Evolutionary conservation across 2,797 vertebrate species (phyloP).

Genomic region (Chiroxiphia lanceolata): DNA sequence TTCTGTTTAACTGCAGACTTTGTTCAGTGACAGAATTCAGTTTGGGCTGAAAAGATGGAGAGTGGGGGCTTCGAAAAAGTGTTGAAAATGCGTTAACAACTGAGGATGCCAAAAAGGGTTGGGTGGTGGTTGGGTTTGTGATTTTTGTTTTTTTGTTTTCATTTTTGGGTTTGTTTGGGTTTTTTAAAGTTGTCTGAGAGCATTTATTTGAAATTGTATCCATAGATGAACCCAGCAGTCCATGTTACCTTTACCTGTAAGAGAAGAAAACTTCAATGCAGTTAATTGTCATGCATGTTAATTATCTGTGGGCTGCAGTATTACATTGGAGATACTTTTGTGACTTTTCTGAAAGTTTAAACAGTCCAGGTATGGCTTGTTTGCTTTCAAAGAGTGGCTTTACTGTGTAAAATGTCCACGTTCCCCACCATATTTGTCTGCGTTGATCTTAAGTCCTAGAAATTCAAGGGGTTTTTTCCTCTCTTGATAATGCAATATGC

Average conservation of each 20-base stretch:
- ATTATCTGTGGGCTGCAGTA: neutral
- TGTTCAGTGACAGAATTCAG: neutral
- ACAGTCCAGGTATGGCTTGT: neutral
- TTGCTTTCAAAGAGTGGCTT: neutral
- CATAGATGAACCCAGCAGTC: neutral
- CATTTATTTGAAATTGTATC: neutral
- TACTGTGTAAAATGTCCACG: neutral
- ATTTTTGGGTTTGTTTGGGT: neutral
- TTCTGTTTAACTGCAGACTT: neutral
- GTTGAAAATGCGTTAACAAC: neutral
- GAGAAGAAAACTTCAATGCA: neutral
- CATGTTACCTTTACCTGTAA: neutral
- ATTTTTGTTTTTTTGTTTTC: neutral
- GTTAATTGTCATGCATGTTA: neutral
- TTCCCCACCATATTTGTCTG: fast-evolving
- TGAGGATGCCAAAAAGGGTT: neutral
- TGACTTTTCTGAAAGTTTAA: neutral
- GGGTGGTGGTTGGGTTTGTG: neutral
- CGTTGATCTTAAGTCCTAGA: neutral
- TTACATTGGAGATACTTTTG: neutral
- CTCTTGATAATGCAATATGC: neutral
- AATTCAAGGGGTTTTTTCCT: neutral
- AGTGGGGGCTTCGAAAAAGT: neutral
- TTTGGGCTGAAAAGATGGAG: neutral
- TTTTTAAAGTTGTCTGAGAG: neutral